These are phyloP conservation scores for Synergus laeviventris DNA, from an alignment of 2,888 invertebrate genomes.

Conservation along the genomic window DNA sequence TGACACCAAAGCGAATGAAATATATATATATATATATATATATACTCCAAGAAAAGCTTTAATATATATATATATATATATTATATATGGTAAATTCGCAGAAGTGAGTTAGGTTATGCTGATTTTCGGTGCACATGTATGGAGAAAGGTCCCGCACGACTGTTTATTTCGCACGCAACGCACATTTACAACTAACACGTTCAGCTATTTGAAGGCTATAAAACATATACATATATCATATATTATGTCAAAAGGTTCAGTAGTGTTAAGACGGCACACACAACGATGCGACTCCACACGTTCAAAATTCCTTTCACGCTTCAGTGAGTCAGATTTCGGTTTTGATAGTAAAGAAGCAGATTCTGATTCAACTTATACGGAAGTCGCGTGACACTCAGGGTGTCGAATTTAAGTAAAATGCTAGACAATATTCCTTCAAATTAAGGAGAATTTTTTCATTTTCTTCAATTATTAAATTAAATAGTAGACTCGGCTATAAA, in stretches of 20 bases:
- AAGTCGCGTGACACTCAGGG: not conserved
- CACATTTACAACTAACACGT: not conserved
- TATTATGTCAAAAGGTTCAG: not conserved
- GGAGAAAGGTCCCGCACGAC: slow-evolving; percentile 6
- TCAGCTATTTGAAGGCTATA: not conserved
- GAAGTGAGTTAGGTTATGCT: slow-evolving; percentile 20
- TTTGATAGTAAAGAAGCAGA: not conserved
- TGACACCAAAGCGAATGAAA: too few relatives aligned
- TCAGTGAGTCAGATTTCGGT: slow-evolving; percentile 7
- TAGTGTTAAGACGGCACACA: not conserved
- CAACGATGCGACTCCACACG: slow-evolving; percentile 19
- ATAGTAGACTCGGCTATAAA: too few relatives aligned
- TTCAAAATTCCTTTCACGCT: slow-evolving; percentile 29
- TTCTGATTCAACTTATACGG: not conserved
- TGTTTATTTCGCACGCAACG: not conserved
- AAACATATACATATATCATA: too few relatives aligned
- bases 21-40: too few relatives aligned
- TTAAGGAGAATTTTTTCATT: not conserved
- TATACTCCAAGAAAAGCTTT: too few relatives aligned
- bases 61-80: too few relatives aligned
- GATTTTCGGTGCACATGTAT: not conserved
- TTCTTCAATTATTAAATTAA: not conserved
- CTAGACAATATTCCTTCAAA: not conserved
- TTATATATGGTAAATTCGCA: too few relatives aligned
- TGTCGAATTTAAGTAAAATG: not conserved